Percentiles rank a stretch among this genome's conserved stretches.
Evolutionary conservation across 2,797 vertebrate genomes (phyloP).

Genomic region (Leptatherina wallacei): DNA sequence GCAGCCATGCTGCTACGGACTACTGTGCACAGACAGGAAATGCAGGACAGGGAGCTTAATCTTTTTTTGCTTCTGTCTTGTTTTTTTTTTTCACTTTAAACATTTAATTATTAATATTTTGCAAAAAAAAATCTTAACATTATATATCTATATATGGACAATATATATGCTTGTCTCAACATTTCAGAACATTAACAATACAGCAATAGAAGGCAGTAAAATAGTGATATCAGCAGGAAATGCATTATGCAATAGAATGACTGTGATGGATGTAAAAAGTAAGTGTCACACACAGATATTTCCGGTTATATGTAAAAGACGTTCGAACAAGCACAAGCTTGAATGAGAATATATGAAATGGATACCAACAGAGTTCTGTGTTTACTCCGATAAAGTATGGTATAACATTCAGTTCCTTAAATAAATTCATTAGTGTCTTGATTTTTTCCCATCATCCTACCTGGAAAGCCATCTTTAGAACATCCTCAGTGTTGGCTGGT

Average conservation of each 20-base stretch:
- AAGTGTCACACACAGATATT: neutral
- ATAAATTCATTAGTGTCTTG: neutral
- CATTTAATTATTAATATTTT: neutral
- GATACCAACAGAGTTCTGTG: neutral
- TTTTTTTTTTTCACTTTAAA: neutral
- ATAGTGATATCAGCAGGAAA: neutral
- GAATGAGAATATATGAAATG: neutral
- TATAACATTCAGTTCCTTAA: neutral
- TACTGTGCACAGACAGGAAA: slow-evolving; percentile 22
- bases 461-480: slow-evolving; percentile 93
- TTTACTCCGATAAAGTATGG: neutral
- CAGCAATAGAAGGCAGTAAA: neutral
- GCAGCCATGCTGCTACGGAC: slow-evolving; percentile 19
- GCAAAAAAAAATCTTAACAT: neutral
- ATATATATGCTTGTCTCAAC: neutral
- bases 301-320: neutral
- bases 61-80: neutral
- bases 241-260: neutral
- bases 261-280: neutral
- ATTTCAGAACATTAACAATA: neutral
- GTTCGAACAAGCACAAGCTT: neutral
- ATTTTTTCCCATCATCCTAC: slow-evolving; percentile 69
- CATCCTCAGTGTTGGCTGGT: slow-evolving; percentile 94
- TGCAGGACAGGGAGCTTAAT: neutral
- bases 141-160: neutral